Evolutionary conservation across 1,140 invertebrate genomes (phyloP).

Genomic region (Pomacea maculata): DNA sequence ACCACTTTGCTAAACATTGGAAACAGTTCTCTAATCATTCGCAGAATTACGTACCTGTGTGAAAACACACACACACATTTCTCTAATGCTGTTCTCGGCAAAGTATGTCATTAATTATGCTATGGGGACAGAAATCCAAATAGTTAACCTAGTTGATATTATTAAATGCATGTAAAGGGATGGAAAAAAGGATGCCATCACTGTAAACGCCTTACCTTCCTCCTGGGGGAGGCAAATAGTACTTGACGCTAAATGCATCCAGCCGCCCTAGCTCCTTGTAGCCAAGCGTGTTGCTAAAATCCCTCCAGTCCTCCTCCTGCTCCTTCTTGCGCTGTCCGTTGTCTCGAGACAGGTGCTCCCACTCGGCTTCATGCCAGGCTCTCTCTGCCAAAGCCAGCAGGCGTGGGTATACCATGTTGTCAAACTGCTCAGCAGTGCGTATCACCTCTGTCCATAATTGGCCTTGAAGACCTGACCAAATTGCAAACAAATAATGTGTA

Average conservation of each 20-base stretch:
- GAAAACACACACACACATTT: too few relatives aligned
- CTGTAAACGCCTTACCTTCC: conserved; percentile 33
- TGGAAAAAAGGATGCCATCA: background rate
- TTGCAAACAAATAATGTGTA: background rate
- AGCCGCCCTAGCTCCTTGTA: conserved; percentile 49
- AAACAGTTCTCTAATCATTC: too few relatives aligned
- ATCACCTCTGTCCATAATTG: conserved; percentile 54
- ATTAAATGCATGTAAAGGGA: too few relatives aligned
- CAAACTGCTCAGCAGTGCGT: conserved; percentile 45
- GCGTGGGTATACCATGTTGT: conserved; percentile 55
- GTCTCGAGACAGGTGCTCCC: conserved; percentile 41
- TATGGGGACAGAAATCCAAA: too few relatives aligned
- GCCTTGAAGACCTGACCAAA: conserved; percentile 45
- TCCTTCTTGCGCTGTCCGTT: conserved; percentile 12
- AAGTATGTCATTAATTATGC: too few relatives aligned
- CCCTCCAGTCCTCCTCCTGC: conserved; percentile 40
- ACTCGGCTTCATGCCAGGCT: conserved; percentile 53
- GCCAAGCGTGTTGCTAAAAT: conserved; percentile 44
- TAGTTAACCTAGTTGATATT: too few relatives aligned
- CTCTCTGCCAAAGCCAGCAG: conserved; percentile 55
- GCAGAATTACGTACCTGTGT: too few relatives aligned
- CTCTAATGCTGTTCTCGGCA: too few relatives aligned
- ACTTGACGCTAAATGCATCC: conserved; percentile 39
- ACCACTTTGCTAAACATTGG: too few relatives aligned
- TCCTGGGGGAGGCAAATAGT: conserved; percentile 54